Evolutionary conservation across 92 coral and sea anemone genomes (phyloP).

Genomic region (Chrysogorgia sp.): DNA sequence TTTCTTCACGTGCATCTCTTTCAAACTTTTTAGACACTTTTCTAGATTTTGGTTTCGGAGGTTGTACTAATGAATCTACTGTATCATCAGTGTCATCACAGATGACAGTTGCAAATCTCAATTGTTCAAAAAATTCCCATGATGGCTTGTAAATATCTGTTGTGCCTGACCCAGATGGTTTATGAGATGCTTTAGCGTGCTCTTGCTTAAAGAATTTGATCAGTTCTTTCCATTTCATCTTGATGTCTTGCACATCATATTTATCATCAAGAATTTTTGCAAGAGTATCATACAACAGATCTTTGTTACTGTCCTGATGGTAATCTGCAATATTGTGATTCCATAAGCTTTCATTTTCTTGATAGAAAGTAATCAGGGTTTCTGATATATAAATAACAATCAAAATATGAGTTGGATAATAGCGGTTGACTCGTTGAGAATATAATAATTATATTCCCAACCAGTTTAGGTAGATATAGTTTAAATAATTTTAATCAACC

Average conservation of each 20-base stretch:
- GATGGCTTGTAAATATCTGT: slow-evolving; percentile 21
- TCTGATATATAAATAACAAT: no score
- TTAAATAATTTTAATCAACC: no score
- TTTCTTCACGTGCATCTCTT: no score
- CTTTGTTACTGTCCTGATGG: slow-evolving; percentile 40
- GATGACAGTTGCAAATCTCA: slow-evolving; percentile 28
- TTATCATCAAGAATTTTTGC: slow-evolving; percentile 33
- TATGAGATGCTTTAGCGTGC: slow-evolving; percentile 26
- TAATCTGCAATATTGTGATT: no score
- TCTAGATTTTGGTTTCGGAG: slow-evolving; percentile 14
- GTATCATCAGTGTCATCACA: slow-evolving; percentile 41
- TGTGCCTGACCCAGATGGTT: slow-evolving; percentile 47
- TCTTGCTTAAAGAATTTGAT: no score
- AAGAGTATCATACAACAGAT: slow-evolving; percentile 29
- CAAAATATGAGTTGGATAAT: no score
- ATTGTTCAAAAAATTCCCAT: slow-evolving; percentile 32
- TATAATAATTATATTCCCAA: no score
- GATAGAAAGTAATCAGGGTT: no score
- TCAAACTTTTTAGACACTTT: slow-evolving; percentile 17
- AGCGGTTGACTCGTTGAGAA: no score
- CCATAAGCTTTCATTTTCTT: no score
- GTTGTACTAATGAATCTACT: slow-evolving; percentile 7
- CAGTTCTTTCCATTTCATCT: slow-evolving; percentile 34
- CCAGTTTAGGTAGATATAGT: no score
- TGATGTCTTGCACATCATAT: slow-evolving; percentile 17